phyloP scores from a whole-genome alignment of 2,888 invertebrate species.

The Apotomis turbidana region DNA sequence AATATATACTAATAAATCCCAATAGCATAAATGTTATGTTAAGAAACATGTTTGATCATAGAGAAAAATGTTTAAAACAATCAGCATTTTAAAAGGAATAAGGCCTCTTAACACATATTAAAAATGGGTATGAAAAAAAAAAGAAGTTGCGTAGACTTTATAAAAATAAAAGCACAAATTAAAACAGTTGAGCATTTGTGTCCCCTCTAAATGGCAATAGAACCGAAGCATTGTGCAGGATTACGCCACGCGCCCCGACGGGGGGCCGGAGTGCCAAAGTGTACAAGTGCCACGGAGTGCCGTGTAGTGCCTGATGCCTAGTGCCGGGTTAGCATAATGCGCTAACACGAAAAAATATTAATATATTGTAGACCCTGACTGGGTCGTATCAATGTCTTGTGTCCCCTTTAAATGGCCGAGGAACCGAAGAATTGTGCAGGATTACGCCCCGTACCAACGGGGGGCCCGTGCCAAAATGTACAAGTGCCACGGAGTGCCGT shows the following conservation, averaged over 20 bases:
- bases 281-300: slow-evolving; percentile 22
- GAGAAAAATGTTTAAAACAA: too few species aligned
- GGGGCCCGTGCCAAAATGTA: slow-evolving; percentile 15
- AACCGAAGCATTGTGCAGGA: slow-evolving; percentile 50
- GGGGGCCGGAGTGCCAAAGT: slow-evolving; percentile 30
- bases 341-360: too few species aligned
- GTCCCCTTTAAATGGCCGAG: slow-evolving; percentile 29
- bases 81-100: too few species aligned
- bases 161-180: slow-evolving; percentile 20
- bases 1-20: too few species aligned
- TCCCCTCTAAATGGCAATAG: slow-evolving; percentile 27
- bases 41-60: too few species aligned
- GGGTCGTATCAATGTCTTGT: background rate
- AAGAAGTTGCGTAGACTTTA: background rate
- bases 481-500: slow-evolving; percentile 9
- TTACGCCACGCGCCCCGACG: slow-evolving; percentile 56
- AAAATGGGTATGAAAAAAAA: too few species aligned
- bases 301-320: slow-evolving; percentile 11
- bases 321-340: background rate
- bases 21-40: too few species aligned
- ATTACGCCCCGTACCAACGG: slow-evolving; percentile 56
- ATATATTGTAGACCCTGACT: too few species aligned
- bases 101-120: too few species aligned
- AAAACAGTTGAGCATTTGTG: slow-evolving; percentile 31
- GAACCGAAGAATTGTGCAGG: slow-evolving; percentile 49